Evolutionary conservation across 2,888 invertebrate genomes (phyloP).

Genomic region (Macrostomum cliftonense): DNA sequence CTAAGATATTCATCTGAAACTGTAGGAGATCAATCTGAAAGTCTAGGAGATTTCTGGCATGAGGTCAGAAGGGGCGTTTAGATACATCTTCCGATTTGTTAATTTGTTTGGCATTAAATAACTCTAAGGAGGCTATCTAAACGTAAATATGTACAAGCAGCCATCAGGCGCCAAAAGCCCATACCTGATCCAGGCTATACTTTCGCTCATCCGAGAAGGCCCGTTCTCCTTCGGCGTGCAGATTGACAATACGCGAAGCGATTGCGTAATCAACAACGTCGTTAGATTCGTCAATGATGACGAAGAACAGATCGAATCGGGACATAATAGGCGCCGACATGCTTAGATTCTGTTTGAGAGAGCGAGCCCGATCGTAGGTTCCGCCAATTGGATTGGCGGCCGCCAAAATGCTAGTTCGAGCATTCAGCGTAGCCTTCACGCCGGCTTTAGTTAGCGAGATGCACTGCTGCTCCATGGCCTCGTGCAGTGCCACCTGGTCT

Average conservation of each 20-base stretch:
- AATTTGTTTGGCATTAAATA: too few relatives aligned
- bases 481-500: constrained; percentile 97
- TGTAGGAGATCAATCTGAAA: too few relatives aligned
- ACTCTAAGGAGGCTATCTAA: too few relatives aligned
- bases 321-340: constrained; percentile 95
- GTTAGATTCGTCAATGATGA: constrained; percentile 85
- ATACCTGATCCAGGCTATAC: too few relatives aligned
- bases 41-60: too few relatives aligned
- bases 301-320: constrained; percentile 91
- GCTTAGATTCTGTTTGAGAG: constrained; percentile 76
- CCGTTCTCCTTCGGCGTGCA: constrained; percentile 45
- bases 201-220: too few relatives aligned
- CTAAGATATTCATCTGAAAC: too few relatives aligned
- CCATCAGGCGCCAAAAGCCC: too few relatives aligned
- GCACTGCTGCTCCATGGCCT: constrained; percentile 99
- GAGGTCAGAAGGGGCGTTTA: too few relatives aligned
- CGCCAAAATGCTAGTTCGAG: constrained; percentile 84
- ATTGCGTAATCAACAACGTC: constrained; percentile 65
- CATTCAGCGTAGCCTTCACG: constrained; percentile 68
- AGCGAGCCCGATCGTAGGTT: constrained; percentile 76
- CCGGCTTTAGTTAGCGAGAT: constrained; percentile 82
- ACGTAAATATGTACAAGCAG: too few relatives aligned
- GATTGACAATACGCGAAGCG: constrained; percentile 77
- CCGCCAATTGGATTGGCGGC: constrained; percentile 97
- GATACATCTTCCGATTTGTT: too few relatives aligned